These are phyloP conservation scores for Actinia equina DNA, from an alignment of 64 coral and sea anemone genomes.

Conservation along the genomic window DNA sequence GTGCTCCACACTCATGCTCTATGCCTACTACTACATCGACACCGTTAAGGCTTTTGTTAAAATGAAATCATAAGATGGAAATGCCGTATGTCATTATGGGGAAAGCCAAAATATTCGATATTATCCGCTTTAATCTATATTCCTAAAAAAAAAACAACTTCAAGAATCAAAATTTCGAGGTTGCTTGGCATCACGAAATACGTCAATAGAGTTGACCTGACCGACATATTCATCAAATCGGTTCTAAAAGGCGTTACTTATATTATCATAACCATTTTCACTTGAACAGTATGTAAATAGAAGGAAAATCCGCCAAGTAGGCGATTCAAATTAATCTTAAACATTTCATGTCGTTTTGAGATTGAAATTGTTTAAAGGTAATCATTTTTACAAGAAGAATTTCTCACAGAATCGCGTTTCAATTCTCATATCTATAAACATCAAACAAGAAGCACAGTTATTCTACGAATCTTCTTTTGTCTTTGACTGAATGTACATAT, in stretches of 20 bases:
- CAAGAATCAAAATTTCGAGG: background rate
- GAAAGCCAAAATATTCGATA: too few relatives aligned
- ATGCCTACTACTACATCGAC: too few relatives aligned
- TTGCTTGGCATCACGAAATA: background rate
- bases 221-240: background rate
- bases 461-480: background rate
- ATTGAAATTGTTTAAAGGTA: background rate
- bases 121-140: too few relatives aligned
- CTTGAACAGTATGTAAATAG: background rate
- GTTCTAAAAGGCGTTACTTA: background rate
- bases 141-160: background rate
- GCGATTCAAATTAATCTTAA: background rate
- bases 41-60: too few relatives aligned
- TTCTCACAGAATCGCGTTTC: background rate
- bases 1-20: too few relatives aligned
- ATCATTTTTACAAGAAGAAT: background rate
- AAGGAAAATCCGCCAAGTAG: background rate
- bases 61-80: too few relatives aligned
- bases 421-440: background rate
- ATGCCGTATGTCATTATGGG: too few relatives aligned
- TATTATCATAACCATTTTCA: background rate
- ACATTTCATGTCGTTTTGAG: background rate
- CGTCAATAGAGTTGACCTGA: background rate
- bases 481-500: background rate
- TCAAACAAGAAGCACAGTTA: background rate